Percentiles rank a stretch among this genome's conserved stretches.
phyloP scores from a whole-genome alignment of 1,140 invertebrate genomes.

The Thalassaphorura encarpata region DNA sequence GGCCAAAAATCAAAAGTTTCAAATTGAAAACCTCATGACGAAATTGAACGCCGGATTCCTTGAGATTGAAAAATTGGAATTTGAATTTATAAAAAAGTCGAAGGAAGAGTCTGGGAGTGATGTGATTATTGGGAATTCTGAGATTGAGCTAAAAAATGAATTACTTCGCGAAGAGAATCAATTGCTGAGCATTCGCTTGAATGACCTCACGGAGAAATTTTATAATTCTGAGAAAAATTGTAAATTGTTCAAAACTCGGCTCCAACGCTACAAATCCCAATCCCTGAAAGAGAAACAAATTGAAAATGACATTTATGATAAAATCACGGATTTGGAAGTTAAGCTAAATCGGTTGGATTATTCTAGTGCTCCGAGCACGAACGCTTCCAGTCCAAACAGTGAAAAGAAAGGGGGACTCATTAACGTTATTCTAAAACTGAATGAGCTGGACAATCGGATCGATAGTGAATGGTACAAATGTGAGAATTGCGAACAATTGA shows the following conservation, averaged over 20 bases:
- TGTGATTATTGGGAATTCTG: conserved; percentile 6
- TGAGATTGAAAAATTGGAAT: conserved; percentile 27
- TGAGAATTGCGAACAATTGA: conserved; percentile 23
- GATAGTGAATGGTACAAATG: conserved; percentile 18
- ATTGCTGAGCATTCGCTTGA: conserved; percentile 15
- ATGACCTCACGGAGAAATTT: conserved; percentile 31
- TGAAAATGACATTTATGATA: conserved; percentile 25
- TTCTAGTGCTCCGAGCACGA: neutral
- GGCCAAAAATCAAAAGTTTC: conserved; percentile 20
- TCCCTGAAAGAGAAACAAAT: conserved; percentile 31
- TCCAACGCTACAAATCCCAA: conserved; percentile 27
- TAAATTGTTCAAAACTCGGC: conserved; percentile 22
- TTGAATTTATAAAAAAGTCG: conserved; percentile 7
- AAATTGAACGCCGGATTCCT: conserved; percentile 22
- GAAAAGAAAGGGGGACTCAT: conserved; percentile 17
- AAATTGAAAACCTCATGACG: conserved; percentile 23
- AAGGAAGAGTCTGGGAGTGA: conserved; percentile 2
- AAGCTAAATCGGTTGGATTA: conserved; percentile 24
- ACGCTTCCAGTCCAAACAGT: neutral
- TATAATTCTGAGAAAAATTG: conserved; percentile 28
- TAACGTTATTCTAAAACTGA: conserved; percentile 23
- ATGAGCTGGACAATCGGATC: conserved; percentile 21
- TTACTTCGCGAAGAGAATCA: conserved; percentile 12
- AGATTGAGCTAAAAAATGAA: conserved; percentile 19
- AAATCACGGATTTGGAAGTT: conserved; percentile 25